Conservation (phyloP, 2,797 vertebrate species). For the Halcyon smyrnensis region DNA sequence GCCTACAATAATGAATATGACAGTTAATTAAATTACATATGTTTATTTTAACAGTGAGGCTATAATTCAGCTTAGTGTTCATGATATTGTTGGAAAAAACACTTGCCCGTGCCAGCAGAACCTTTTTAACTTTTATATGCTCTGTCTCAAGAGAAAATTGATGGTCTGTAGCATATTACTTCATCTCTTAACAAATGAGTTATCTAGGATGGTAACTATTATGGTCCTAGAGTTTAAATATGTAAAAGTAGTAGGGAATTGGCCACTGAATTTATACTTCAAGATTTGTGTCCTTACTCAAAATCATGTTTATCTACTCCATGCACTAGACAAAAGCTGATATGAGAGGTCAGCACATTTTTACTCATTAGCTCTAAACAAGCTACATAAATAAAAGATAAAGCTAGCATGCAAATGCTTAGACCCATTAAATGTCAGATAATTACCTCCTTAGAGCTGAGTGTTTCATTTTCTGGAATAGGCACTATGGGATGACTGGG, state of each 20-base stretch:
- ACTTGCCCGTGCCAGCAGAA: neutral
- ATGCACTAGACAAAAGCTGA: neutral
- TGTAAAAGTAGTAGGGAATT: neutral
- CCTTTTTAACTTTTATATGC: neutral
- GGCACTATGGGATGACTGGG: slow-evolving; percentile 77
- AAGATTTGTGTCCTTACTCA: neutral
- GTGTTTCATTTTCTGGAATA: slow-evolving; percentile 81
- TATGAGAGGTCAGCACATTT: neutral
- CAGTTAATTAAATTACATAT: neutral
- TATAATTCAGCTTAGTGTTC: neutral
- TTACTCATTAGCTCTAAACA: neutral
- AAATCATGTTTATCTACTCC: neutral
- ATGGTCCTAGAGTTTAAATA: neutral
- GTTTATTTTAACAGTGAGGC: neutral
- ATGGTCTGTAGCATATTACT: neutral
- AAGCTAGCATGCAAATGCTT: neutral
- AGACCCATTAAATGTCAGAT: neutral
- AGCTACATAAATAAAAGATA: neutral
- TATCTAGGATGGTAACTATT: neutral
- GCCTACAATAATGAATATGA: neutral
- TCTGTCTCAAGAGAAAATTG: neutral
- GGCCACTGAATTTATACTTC: neutral
- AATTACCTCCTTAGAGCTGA: slow-evolving; percentile 79
- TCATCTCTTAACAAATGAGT: neutral
- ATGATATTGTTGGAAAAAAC: neutral